Conservation (phyloP, 2,797 vertebrate species). For the Somateria mollissima region DNA sequence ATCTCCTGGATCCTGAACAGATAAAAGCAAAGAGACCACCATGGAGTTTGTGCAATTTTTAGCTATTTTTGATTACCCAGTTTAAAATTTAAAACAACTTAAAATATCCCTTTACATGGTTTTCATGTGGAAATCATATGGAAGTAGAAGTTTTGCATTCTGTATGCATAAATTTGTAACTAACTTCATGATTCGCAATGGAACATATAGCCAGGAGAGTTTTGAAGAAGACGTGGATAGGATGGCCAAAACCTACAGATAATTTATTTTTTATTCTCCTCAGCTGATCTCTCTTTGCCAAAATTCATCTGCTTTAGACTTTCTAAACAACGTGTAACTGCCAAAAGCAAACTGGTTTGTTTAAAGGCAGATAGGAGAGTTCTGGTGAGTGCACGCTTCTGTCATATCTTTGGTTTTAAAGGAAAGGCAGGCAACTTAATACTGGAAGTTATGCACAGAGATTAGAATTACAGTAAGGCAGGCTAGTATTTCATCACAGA, state of each 20-base stretch:
- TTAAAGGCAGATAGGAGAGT: neutral
- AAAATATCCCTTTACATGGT: neutral
- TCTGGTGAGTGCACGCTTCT: neutral
- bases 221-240: neutral
- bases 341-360: neutral
- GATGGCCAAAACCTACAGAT: neutral
- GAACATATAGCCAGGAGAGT: neutral
- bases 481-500: neutral
- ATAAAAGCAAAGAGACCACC: neutral
- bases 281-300: neutral
- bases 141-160: neutral
- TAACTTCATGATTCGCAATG: neutral
- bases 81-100: neutral
- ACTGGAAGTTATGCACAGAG: neutral
- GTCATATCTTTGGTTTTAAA: neutral
- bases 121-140: neutral
- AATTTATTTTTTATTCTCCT: neutral
- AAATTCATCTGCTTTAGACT: neutral
- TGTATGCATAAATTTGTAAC: neutral
- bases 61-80: neutral
- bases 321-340: neutral
- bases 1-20: neutral
- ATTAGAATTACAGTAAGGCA: neutral
- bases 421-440: neutral
- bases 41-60: neutral